Base-by-base conservation (phyloP, 2,888 invertebrate species). In the Macroteleia sp. region DNA sequence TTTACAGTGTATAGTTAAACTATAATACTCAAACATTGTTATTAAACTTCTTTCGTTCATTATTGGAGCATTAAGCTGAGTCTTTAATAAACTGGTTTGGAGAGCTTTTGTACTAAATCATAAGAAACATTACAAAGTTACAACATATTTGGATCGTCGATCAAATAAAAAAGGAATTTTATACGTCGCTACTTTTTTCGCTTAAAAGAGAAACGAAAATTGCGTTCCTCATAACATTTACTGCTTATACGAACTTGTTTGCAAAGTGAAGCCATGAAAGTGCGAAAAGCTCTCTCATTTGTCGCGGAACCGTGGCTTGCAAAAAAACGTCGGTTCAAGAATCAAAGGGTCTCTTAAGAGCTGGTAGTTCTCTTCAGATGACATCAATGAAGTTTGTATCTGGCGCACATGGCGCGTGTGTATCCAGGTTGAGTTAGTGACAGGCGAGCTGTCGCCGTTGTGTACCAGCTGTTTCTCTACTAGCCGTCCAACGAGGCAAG, bases 301-400 rank as follows among this genome's bases (percentile, higher is more conserved):
- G 36, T 14, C 30, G 56, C 42, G 56, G 22, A 48, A 62, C 48
- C 19, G 19, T 22, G 46, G 30, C 50, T 20, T n/a, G 41, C 12
- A 46, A 61, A 64, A 57, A 44, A 66, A 20, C 41, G 57, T 3
- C 34, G 42, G 28, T 36, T 30, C 32, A 16, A 14, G 46, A 71
- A 48, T 77, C 66, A 71, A 71, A 71, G 56, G 71, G 44, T 61
- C 41, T 59, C 56, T 48, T 42, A 48, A 67, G 75, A 67, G 44
- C 20, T 59, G 41, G 73, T 61, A 59, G 66, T 78, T 70, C 75
- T 79, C 79, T 76, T 71, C 71, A 69, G 57, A 81, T 87, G 86
- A 89, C 90, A 90, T 89, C 90, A 89, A 91, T 91, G 90, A 90
- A 89, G 89, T 91, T 91, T 90, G 90, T 90, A 90, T 90, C 87